Evolutionary conservation across 1,140 invertebrate species (phyloP), one percentile per base, ranked within the genome.

Genomic region (Delia radicum): DNA sequence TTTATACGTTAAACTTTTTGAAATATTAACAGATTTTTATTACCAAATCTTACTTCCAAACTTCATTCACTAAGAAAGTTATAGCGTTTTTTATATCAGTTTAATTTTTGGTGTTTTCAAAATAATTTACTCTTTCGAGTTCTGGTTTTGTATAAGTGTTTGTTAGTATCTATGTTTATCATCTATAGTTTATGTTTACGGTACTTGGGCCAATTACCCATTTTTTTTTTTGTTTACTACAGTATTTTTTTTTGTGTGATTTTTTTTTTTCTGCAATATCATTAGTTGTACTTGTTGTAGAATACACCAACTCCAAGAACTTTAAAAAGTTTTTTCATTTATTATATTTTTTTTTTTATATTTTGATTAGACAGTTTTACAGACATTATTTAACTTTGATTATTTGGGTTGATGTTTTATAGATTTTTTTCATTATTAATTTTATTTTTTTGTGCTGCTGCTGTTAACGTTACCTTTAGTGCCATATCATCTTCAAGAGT

Each of bases 401-500:
- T 55, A 55, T 55, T 55, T 55, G n/a, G 48, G 48, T 55, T 55
- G 48, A 55, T 21, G 18, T 55, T 55, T 24, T 55, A 55, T 55
- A 21, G 48, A 55, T 21, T 21, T 21, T 55, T 55, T 55, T 21
- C 24, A n/a, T 55, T 55, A 8, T 55, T n/a, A 21, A 18, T 55
- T 55, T 21, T 55, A 21, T 21, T 55, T 55, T 21, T 21, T 55
- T 55, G 24, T 21, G n/a, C 6, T 18, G n/a, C n/a, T n/a, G n/a
- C n/a, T n/a, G n/a, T n/a, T n/a, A n/a, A 18, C 3, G 21, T 7
- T 55, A 55, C 48, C 21, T 55, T 55, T 21, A 55, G 48, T 55
- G 48, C 48, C 48, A 55, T 55, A n/a, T 55, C 48, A 55, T 55
- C 48, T n/a, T 55, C n/a, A n/a, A n/a, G n/a, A n/a, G n/a, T n/a